Evolutionary conservation across 1,140 invertebrate genomes (phyloP), one percentile per base, ranked within the genome.

Genomic region (Bombus turneri): DNA sequence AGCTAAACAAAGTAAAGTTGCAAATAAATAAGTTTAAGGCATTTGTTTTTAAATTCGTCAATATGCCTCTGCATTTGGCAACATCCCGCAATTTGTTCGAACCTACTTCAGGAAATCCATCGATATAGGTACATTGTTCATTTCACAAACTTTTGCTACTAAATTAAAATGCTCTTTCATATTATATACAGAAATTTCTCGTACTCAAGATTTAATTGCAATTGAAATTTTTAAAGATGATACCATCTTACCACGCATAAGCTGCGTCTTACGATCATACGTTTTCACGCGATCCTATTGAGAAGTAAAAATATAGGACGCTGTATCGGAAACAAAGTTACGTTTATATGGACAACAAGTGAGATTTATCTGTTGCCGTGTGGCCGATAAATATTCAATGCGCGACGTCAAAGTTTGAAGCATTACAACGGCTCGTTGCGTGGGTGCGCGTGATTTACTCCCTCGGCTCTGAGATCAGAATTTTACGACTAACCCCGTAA

Each of bases 391-490:
- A 76, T 83, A 79, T 68, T 69, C 64, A 34, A 79, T 77, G 28
- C 73, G 34, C 41, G n/a, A 43, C 12, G 82, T 71, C 43, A 18
- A 71, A 69, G 73, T 78, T 84, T 47, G 74, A 78, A 59, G 64
- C 43, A 78, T 69, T 84, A 79, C 82, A 47, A 43, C 47, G 34
- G 28, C 47, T n/a, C 43, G 62, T 71, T 71, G 75, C 82, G 64
- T 43, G 66, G 64, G 22, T 28, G n/a, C 82, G 82, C 75, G 75
- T 79, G 82, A 77, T 84, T 79, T 84, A 77, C 74, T 84, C 18
- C 5, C 43, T 15, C 62, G 25, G 18, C 12, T 53, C 47, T 43
- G 62, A 59, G 47, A 78, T 84, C 62, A 43, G 75, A 78, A 84
- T 84, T 84, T 84, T 71, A 78, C 75, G 82, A 78, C 64, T 28